Evolutionary conservation across 2,797 vertebrate species (phyloP), one percentile per base, ranked within the genome.

Genomic region (Enteromius unitaeniatus): DNA sequence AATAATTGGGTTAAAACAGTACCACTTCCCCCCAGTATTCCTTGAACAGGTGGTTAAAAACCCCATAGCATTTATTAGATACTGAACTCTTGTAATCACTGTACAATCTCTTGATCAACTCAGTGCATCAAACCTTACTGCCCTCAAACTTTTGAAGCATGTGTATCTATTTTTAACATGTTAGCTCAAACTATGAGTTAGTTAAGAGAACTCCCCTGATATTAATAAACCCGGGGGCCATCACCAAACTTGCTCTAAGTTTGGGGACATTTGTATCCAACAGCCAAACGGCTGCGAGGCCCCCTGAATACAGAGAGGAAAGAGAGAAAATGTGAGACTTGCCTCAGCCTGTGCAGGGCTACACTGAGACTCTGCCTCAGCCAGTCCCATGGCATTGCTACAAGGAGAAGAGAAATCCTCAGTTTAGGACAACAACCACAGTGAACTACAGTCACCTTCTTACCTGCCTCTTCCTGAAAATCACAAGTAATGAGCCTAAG

Each of bases 161-260:
- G 42, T 23, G 58, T 74, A 45, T 55, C 21, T n/a, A 49, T 23
- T 21, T 76, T 17, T 31, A 28, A 28, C n/a, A 67, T 47, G 58
- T 84, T 69, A 76, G 76, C 58, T 69, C 81, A 75, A 85, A 85
- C 77, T 60, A 81, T 49, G 60, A 74, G 83, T 87, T 86, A 88
- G 87, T 87, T 65, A 83, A 31, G 28, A 75, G 86, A 76, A 85
- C 81, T 86, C 65, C 65, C 89, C 90, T 85, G 53, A 87, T 87
- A 0, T 0, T 55, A 92, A 91, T 0, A 96, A 94, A 95, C 93
- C 77, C 94, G 97, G 96, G 96, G 96, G 90, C 96, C 96, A 97
- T 98, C 97, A 97, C 97, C 97, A 98, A 97, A 98, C 97, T 97
- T 98, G 96, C 96, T 97, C 87, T 95, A 98, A 98, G 97, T 98